A percentile compares a stretch with the other conserved stretches of the same genome.
phyloP scores from a whole-genome alignment of 2,888 invertebrate genomes.

The Trypoxylon attenuatum region DNA sequence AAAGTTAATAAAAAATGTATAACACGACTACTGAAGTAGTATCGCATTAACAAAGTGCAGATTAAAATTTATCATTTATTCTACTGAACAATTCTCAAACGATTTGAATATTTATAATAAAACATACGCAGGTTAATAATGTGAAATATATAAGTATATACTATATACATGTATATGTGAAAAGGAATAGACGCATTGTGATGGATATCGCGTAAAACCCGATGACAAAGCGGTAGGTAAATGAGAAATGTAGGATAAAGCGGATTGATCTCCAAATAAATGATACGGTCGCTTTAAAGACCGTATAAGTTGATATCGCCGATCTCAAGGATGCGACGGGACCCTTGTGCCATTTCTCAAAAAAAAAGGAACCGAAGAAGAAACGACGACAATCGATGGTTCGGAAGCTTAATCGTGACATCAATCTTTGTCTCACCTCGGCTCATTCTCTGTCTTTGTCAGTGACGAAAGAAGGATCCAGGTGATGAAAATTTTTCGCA shows the following conservation, averaged over 20 bases:
- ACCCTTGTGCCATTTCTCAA: background rate
- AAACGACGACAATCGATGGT: constrained; percentile 5
- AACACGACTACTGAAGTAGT: no score
- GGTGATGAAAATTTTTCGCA: no score
- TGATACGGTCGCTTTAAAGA: background rate
- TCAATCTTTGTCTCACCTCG: constrained; percentile 5
- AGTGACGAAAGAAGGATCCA: no score
- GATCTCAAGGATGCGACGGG: background rate
- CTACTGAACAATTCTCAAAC: no score
- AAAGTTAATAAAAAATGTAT: no score
- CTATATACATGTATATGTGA: no score
- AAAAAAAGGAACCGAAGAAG: background rate
- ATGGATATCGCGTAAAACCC: background rate
- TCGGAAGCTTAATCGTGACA: background rate
- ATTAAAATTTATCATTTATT: no score
- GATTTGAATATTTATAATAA: no score
- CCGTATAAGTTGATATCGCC: background rate
- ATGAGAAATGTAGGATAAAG: background rate
- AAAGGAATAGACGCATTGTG: no score
- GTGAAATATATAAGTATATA: no score
- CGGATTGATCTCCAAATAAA: background rate
- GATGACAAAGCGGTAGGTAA: background rate
- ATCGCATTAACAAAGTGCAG: no score
- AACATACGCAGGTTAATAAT: no score
- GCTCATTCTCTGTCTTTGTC: background rate